Evolutionary conservation across 2,888 invertebrate genomes (phyloP).

Genomic region (Chymomyza fuscimana): DNA sequence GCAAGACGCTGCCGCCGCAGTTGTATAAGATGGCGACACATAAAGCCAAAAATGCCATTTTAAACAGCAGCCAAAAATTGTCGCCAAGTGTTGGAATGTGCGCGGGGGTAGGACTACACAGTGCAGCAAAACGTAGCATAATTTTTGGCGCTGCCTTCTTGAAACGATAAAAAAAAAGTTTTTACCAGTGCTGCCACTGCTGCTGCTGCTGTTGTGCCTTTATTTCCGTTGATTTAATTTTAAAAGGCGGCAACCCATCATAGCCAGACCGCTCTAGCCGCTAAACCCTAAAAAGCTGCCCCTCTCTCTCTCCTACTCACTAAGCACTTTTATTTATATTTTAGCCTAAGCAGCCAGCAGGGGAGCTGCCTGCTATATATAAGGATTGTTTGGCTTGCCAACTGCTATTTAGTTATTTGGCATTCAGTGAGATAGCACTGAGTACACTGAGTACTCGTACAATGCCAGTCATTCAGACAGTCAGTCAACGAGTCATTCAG

Average conservation of each 20-base stretch:
- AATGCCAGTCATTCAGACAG: conserved; percentile 31
- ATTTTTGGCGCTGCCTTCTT: conserved; percentile 64
- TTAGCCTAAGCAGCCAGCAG: conserved; percentile 34
- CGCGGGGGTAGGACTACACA: not conserved
- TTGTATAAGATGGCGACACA: conserved; percentile 3
- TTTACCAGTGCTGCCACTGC: conserved; percentile 10
- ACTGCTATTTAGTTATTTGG: conserved; percentile 53
- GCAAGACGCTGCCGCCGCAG: not conserved
- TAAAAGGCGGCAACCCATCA: conserved; percentile 62
- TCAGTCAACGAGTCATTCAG: conserved; percentile 23
- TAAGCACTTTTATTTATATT: conserved; percentile 65
- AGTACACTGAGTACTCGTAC: conserved; percentile 45
- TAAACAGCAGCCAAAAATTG: conserved; percentile 72
- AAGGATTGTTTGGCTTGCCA: not conserved
- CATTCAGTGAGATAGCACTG: conserved; percentile 62
- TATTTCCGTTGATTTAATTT: conserved; percentile 76
- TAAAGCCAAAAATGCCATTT: conserved; percentile 57
- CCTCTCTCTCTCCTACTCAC: conserved; percentile 50
- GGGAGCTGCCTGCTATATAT: not conserved
- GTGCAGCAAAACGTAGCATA: conserved; percentile 56
- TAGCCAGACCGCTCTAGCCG: not conserved
- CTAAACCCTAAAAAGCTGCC: not conserved
- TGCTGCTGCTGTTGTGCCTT: conserved; percentile 25
- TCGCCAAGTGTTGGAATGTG: conserved; percentile 23
- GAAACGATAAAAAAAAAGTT: conserved; percentile 67